These are phyloP conservation scores for Tenthredo livida DNA, from an alignment of 2,888 invertebrate species.

Conservation along the genomic window DNA sequence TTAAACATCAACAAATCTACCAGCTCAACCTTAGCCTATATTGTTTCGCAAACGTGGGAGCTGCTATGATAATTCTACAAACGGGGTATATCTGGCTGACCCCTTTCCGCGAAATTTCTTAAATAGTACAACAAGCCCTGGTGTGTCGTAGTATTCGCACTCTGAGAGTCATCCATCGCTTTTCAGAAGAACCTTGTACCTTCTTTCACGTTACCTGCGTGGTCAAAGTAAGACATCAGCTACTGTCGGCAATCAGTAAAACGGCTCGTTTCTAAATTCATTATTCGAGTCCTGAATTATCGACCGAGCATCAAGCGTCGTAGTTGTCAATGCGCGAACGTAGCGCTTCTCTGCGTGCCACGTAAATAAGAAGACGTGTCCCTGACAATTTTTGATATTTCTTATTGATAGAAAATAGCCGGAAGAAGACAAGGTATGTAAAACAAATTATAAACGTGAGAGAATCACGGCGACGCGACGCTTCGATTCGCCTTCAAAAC, in stretches of 20 bases:
- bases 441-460: background rate
- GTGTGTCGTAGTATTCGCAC: background rate
- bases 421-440: slow-evolving; percentile 18
- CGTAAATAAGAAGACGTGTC: slow-evolving; percentile 46
- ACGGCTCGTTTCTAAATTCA: background rate
- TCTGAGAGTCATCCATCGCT: background rate
- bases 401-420: background rate
- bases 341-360: background rate
- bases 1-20: slow-evolving; percentile 1
- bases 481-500: background rate
- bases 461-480: background rate
- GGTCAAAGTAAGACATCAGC: background rate
- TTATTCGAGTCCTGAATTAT: background rate
- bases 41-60: background rate
- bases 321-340: background rate
- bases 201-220: background rate
- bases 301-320: background rate
- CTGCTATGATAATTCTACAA: background rate
- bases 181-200: background rate
- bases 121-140: background rate
- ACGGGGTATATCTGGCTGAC: background rate
- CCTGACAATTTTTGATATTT: background rate
- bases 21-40: background rate
- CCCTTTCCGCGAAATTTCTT: background rate
- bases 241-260: background rate